A percentile compares a stretch with the other conserved stretches of the same genome.
phyloP scores from a whole-genome alignment of 2,888 invertebrate species.

The Apomyelois bistriatella region DNA sequence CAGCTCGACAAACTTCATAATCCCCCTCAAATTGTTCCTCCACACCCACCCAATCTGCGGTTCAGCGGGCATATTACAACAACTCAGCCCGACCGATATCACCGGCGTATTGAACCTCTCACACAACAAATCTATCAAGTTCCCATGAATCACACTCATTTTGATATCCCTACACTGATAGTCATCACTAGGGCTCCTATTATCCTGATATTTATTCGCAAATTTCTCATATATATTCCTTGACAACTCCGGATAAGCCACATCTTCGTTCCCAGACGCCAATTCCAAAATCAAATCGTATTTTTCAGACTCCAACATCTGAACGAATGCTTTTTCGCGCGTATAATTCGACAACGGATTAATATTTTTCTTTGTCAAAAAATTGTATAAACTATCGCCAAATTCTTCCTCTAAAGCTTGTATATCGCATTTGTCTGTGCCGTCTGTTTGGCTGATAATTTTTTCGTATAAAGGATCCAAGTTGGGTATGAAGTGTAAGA shows the following conservation, averaged over 20 bases:
- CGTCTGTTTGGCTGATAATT: conserved; percentile 47
- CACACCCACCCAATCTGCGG: conserved; percentile 84
- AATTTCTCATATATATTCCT: conserved; percentile 69
- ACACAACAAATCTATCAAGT: conserved; percentile 80
- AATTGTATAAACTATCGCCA: conserved; percentile 81
- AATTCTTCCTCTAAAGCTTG: conserved; percentile 78
- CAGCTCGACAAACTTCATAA: conserved; percentile 81
- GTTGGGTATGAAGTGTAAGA: conserved; percentile 89
- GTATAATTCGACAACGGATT: conserved; percentile 65
- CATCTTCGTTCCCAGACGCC: conserved; percentile 85
- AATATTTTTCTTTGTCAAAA: conserved; percentile 56
- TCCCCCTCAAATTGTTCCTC: conserved; percentile 83
- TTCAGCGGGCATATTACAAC: conserved; percentile 90
- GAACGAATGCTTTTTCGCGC: conserved; percentile 81
- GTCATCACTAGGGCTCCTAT: conserved; percentile 52
- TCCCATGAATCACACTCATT: conserved; percentile 51
- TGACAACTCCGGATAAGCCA: conserved; percentile 71
- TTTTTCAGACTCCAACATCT: conserved; percentile 82
- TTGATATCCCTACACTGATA: conserved; percentile 42
- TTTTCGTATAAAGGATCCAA: conserved; percentile 55
- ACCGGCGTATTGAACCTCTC: conserved; percentile 83
- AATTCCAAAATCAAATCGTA: conserved; percentile 87
- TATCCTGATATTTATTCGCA: conserved; percentile 65
- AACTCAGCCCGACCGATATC: conserved; percentile 86
- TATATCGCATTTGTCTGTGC: conserved; percentile 52